phyloP scores from a whole-genome alignment of 2,888 invertebrate genomes.

The Hirtodrosophila alboralis region DNA sequence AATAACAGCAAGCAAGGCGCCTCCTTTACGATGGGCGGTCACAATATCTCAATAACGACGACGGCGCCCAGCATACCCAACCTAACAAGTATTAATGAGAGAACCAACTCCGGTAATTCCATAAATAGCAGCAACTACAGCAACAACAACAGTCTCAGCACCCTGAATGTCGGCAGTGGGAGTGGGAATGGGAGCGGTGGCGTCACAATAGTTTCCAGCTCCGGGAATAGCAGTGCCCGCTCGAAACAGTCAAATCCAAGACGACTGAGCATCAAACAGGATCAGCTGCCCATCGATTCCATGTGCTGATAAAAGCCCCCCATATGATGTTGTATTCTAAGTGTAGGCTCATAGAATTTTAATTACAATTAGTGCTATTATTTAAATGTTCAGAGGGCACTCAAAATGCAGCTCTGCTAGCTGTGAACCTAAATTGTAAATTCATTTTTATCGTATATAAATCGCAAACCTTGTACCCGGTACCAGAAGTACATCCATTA shows the following conservation, averaged over 20 bases:
- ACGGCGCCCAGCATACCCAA: slow-evolving; percentile 79
- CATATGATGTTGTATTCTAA: slow-evolving; percentile 52
- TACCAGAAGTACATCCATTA: slow-evolving; percentile 7
- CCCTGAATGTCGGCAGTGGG: slow-evolving; percentile 37
- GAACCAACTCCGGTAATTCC: slow-evolving; percentile 80
- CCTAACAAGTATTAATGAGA: slow-evolving; percentile 83
- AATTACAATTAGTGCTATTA: slow-evolving; percentile 33
- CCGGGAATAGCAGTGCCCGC: slow-evolving; percentile 45
- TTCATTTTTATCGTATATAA: no score
- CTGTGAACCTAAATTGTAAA: slow-evolving; percentile 43
- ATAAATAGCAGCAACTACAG: slow-evolving; percentile 77
- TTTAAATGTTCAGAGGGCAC: slow-evolving; percentile 32
- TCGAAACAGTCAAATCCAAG: slow-evolving; percentile 75
- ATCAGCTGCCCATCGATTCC: slow-evolving; percentile 83
- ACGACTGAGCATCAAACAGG: slow-evolving; percentile 83
- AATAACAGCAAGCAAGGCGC: slow-evolving; percentile 66
- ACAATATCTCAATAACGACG: slow-evolving; percentile 72
- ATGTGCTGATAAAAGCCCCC: slow-evolving; percentile 81
- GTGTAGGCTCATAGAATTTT: slow-evolving; percentile 49
- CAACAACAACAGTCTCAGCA: slow-evolving; percentile 61
- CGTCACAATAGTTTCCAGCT: slow-evolving; percentile 14
- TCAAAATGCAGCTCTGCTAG: slow-evolving; percentile 48
- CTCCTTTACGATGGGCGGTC: slow-evolving; percentile 79
- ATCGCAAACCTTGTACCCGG: slow-evolving; percentile 6
- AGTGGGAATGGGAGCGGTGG: slow-evolving; percentile 37